A percentile compares a stretch with the other conserved stretches of the same genome.
Evolutionary conservation across 2,797 vertebrate genomes (phyloP).

Genomic region (Apogon hyalosoma): DNA sequence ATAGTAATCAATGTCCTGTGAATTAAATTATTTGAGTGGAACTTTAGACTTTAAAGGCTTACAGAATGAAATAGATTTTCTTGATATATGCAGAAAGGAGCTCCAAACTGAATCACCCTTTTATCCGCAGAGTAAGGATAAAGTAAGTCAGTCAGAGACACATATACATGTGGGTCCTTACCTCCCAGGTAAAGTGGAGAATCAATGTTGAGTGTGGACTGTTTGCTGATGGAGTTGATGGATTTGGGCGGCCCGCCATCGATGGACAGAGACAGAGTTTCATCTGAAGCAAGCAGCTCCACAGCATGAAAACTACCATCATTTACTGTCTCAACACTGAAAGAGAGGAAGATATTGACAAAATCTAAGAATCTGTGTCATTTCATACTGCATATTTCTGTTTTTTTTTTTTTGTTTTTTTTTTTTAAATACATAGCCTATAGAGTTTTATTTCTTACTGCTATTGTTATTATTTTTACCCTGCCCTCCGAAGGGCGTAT

Average conservation of each 20-base stretch:
- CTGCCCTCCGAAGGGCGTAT: too few relatives aligned
- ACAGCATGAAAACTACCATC: slow-evolving; percentile 97
- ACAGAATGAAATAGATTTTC: not conserved
- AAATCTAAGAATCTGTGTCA: slow-evolving; percentile 8
- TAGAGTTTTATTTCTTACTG: too few relatives aligned
- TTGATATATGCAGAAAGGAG: not conserved
- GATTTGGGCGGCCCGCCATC: slow-evolving; percentile 95
- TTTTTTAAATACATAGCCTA: not conserved
- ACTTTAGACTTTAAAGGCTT: not conserved
- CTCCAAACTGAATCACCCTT: too few relatives aligned
- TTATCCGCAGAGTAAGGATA: not conserved
- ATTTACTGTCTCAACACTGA: slow-evolving; percentile 96
- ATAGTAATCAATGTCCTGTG: not conserved
- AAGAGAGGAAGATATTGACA: slow-evolving; percentile 1
- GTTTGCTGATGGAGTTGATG: slow-evolving; percentile 93
- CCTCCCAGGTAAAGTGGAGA: slow-evolving; percentile 96
- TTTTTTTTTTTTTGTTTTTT: not conserved
- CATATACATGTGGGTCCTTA: slow-evolving; percentile 72
- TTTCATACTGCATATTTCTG: slow-evolving; percentile 3
- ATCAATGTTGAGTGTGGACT: slow-evolving; percentile 91
- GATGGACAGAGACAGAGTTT: slow-evolving; percentile 92
- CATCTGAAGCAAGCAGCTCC: slow-evolving; percentile 92
- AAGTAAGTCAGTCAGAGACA: slow-evolving; percentile 4
- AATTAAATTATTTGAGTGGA: not conserved
- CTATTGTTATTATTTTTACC: too few relatives aligned